Evolutionary conservation across 2,888 invertebrate species (phyloP), one percentile per base, ranked within the genome.

Genomic region (Dusona sp.): DNA sequence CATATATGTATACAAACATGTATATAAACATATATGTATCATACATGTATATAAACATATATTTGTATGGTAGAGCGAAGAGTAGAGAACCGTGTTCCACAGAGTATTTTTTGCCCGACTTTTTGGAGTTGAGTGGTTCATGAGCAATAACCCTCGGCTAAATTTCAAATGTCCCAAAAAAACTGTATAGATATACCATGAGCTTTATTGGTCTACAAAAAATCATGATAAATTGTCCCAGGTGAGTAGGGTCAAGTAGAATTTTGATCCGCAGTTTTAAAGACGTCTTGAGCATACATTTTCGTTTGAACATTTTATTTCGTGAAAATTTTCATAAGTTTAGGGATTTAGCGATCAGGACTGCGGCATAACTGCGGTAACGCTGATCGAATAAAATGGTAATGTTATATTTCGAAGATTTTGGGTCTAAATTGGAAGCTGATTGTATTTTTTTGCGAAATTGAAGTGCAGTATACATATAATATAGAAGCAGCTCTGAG

Each of bases 71-170:
- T 36, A 11, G 13, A 61, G 36, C 33, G 68, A 68, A 61, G 82
- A 82, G 82, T 82, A 82, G 75, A 70, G 57, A 82, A 75, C 68
- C 82, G 82, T 82, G 82, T 82, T 75, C 68, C 68, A 36, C 54
- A 11, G 45, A 45, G n/a, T n/a, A 33, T 73, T 73, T 75, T 57
- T 82, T 33, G 42, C 11, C 25, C 13, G 54, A 54, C 65, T 29
- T 42, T 74, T 51, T 67, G 29, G 65, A 67, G 81, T 57, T 42
- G 67, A 68, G 36, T 73, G 73, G 65, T 67, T 68, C 67, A 36
- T 22, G 61, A 25, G 68, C 68, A 68, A 82, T 75, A 54, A 82
- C 22, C 75, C 68, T n/a, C 75, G 36, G 68, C 82, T 42, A 70
- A 82, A 82, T 68, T 82, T 61, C 67, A 82, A 75, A 67, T 45